These are phyloP conservation scores for Cryptomyrus ogoouensis DNA, from an alignment of 2,113 vertebrate species.

Conservation along the genomic window DNA sequence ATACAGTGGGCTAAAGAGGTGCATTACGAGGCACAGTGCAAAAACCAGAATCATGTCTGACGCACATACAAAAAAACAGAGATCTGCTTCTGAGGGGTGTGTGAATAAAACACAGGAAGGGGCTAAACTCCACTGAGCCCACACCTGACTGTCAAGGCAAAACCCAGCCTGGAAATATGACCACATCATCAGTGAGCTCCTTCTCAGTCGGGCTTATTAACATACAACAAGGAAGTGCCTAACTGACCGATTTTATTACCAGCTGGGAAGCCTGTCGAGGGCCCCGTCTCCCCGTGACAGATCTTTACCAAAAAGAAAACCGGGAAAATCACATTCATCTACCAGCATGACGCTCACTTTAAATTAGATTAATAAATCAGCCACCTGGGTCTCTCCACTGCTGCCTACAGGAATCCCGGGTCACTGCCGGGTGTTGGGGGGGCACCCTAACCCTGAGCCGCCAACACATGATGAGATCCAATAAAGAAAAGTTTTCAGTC, in stretches of 20 bases:
- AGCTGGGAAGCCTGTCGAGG: neutral
- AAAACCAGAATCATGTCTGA: neutral
- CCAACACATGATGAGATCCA: neutral
- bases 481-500: neutral
- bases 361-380: neutral
- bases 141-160: neutral
- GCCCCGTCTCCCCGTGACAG: neutral
- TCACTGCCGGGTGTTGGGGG: neutral
- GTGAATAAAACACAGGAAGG: neutral
- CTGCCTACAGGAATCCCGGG: neutral
- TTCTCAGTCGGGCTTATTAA: neutral
- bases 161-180: neutral
- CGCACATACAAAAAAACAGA: neutral
- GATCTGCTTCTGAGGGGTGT: neutral
- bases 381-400: neutral
- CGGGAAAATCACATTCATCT: neutral
- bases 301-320: neutral
- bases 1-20: neutral
- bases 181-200: neutral
- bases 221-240: neutral
- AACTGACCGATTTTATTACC: neutral
- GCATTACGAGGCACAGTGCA: neutral
- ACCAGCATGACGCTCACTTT: neutral
- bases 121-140: neutral
- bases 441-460: neutral